These are phyloP conservation scores for Malthinus seriepunctatus DNA, from an alignment of 2,888 invertebrate species.

Conservation along the genomic window DNA sequence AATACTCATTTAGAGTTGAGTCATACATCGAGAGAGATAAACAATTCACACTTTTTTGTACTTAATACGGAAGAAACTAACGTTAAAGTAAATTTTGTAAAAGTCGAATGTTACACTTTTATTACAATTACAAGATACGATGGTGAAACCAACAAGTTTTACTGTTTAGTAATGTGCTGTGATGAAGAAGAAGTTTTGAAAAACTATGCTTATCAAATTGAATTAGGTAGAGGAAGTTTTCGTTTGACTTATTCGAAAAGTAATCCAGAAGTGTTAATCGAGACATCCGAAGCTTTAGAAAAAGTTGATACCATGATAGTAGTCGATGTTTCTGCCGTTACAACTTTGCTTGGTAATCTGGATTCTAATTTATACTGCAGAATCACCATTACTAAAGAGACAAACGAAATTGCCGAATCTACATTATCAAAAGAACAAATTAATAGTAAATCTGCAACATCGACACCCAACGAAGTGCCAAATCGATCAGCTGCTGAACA, in stretches of 20 bases:
- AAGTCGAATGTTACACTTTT: constrained; percentile 38
- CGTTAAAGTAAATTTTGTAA: constrained; percentile 36
- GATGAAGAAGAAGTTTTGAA: constrained; percentile 10
- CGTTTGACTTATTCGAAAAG: too few species aligned
- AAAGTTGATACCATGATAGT: constrained; percentile 19
- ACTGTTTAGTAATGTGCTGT: constrained; percentile 8
- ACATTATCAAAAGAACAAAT: too few species aligned
- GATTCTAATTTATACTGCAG: constrained; percentile 11
- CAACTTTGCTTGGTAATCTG: constrained; percentile 10
- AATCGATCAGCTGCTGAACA: neutral
- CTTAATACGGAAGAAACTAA: constrained; percentile 6
- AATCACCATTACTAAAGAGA: constrained; percentile 15
- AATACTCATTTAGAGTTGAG: constrained; percentile 36
- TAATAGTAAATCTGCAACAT: too few species aligned
- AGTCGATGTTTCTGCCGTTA: constrained; percentile 7
- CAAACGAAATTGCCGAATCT: neutral
- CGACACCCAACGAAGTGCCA: too few species aligned
- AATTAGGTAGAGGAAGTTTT: too few species aligned
- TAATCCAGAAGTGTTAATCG: too few species aligned
- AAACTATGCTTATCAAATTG: constrained; percentile 25
- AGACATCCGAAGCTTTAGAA: too few species aligned
- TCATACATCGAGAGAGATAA: too few species aligned
- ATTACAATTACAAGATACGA: too few species aligned
- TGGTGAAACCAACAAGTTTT: too few species aligned
- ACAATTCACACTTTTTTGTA: neutral